phyloP scores from a whole-genome alignment of 2,113 vertebrate genomes.

The Himantopus leucocephalus region DNA sequence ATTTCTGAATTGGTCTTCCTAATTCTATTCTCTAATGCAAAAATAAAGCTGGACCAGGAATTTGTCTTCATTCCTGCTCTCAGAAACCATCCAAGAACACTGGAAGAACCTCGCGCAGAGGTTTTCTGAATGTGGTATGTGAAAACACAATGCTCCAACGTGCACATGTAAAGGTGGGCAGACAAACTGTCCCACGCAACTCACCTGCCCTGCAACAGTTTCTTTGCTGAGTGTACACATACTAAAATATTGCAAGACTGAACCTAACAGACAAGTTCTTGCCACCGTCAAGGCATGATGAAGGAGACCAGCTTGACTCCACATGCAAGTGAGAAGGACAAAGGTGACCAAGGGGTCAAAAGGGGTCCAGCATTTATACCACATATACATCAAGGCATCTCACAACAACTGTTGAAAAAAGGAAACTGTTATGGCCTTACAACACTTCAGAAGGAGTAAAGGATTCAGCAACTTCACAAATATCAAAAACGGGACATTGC shows the following conservation, averaged over 20 bases:
- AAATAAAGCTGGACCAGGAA: not conserved
- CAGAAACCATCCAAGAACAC: not conserved
- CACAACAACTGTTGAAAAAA: not conserved
- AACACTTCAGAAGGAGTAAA: not conserved
- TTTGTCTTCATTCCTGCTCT: not conserved
- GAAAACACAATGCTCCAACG: not conserved
- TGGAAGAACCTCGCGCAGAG: not conserved
- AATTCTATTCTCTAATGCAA: not conserved
- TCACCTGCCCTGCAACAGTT: not conserved
- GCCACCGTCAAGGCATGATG: not conserved
- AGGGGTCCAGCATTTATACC: not conserved
- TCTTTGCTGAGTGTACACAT: not conserved
- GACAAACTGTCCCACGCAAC: not conserved
- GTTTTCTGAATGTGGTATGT: not conserved
- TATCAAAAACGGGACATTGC: not conserved
- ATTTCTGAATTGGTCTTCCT: not conserved
- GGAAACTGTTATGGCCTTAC: not conserved
- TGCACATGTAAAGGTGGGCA: not conserved
- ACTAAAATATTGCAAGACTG: not conserved
- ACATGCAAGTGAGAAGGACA: not conserved
- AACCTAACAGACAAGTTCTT: not conserved
- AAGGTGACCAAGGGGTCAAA: not conserved
- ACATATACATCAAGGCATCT: not conserved
- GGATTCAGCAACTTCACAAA: not conserved
- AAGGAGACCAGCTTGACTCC: not conserved